phyloP scores from a whole-genome alignment of 2,888 invertebrate species.

The Mactromeris polynyma region DNA sequence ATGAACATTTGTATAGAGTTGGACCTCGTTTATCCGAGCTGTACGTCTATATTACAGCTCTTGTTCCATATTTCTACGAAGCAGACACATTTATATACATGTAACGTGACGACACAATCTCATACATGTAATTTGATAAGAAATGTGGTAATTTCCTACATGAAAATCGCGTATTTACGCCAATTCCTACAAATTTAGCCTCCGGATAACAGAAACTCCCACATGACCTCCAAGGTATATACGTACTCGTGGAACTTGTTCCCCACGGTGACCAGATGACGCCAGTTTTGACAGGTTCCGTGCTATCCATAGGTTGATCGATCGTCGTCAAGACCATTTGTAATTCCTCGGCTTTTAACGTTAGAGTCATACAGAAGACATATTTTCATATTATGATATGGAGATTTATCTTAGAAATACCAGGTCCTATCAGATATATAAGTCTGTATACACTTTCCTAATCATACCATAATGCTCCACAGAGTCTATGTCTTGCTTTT shows the following conservation, averaged over 20 bases:
- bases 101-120: no score
- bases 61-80: no score
- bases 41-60: no score
- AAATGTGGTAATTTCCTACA: background rate
- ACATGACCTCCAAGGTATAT: background rate
- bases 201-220: background rate
- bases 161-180: background rate
- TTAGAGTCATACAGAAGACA: background rate
- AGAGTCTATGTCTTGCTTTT: no score
- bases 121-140: background rate
- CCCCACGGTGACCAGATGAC: background rate
- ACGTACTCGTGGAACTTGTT: background rate
- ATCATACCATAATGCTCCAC: no score
- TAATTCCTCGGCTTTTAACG: background rate
- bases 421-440: background rate
- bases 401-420: background rate
- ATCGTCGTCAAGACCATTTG: background rate
- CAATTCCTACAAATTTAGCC: slow-evolving; percentile 3
- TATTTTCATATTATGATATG: background rate
- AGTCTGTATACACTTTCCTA: no score
- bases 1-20: no score
- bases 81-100: no score
- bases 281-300: background rate
- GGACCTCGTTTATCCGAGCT: no score
- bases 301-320: background rate